Conservation (phyloP, 2,113 vertebrate genomes). For the Bufo bufo region DNA sequence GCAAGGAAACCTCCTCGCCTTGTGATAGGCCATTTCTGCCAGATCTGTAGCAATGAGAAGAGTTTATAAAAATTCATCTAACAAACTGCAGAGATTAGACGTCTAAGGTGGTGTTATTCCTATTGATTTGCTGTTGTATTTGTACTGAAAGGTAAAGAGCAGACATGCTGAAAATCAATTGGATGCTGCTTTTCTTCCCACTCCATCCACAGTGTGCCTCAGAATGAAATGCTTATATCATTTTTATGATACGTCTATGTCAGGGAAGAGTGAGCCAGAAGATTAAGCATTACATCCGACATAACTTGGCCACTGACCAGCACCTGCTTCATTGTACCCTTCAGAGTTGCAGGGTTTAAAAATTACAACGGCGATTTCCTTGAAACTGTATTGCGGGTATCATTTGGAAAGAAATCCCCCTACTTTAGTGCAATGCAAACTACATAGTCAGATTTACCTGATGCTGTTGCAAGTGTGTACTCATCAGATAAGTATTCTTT, state of each 20-base stretch:
- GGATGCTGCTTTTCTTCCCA: conserved; percentile 58
- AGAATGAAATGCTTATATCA: conserved; percentile 74
- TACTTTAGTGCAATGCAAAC: neutral
- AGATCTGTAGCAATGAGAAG: conserved; percentile 54
- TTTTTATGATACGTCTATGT: conserved; percentile 71
- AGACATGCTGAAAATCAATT: conserved; percentile 71
- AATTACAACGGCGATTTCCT: neutral
- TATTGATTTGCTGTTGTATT: conserved; percentile 76
- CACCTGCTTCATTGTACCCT: conserved; percentile 45
- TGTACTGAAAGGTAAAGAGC: conserved; percentile 72
- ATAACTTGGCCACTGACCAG: conserved; percentile 56
- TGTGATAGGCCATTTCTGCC: conserved; percentile 4
- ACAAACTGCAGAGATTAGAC: conserved; percentile 67
- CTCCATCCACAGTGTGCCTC: conserved; percentile 60
- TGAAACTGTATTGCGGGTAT: neutral
- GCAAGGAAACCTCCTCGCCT: conserved; percentile 3
- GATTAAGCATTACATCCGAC: conserved; percentile 63
- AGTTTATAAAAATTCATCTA: conserved; percentile 62
- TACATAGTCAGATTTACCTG: neutral
- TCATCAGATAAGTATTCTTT: neutral
- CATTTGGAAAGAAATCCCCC: neutral
- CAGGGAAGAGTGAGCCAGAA: conserved; percentile 68
- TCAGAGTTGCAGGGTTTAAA: conserved; percentile 15
- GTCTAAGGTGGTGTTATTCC: conserved; percentile 69
- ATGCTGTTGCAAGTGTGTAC: neutral